Percentiles rank a stretch among this genome's conserved stretches.
These are phyloP conservation scores for Drosophila parthenogenetica DNA, from an alignment of 2,888 invertebrate species.

Conservation along the genomic window DNA sequence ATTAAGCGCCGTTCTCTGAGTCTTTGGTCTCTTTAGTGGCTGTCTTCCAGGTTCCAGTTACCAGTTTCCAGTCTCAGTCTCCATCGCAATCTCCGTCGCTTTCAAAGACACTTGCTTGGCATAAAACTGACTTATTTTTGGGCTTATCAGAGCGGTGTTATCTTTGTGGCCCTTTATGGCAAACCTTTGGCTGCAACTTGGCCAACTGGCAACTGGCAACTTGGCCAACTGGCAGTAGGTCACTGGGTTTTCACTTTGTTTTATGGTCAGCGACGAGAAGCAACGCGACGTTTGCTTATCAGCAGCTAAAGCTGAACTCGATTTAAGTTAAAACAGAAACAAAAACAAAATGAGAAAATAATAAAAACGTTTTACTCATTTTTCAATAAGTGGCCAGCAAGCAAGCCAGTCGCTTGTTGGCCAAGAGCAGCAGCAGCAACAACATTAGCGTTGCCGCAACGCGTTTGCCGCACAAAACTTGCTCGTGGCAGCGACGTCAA, in stretches of 20 bases:
- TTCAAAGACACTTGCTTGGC: constrained; percentile 45
- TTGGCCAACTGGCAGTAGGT: constrained; percentile 54
- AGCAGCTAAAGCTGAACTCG: constrained; percentile 62
- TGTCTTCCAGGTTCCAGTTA: constrained; percentile 13
- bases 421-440: constrained; percentile 23
- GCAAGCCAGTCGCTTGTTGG: constrained; percentile 20
- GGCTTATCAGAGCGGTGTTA: constrained; percentile 56
- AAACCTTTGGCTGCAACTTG: constrained; percentile 42
- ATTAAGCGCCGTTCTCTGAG: constrained; percentile 55
- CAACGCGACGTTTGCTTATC: constrained; percentile 66
- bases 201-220: constrained; percentile 28
- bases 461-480: constrained; percentile 55
- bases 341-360: constrained; percentile 19
- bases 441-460: constrained; percentile 48
- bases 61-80: neutral
- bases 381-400: constrained; percentile 68
- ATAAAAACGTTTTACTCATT: constrained; percentile 67
- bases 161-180: constrained; percentile 39
- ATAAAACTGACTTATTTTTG: constrained; percentile 51
- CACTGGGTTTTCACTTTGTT: constrained; percentile 77
- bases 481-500: constrained; percentile 45
- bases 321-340: constrained; percentile 51
- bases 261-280: constrained; percentile 60
- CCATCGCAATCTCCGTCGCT: too few species aligned
- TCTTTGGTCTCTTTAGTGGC: constrained; percentile 13